Conservation (phyloP, 2,113 vertebrate species). For the Cairina moschata region DNA sequence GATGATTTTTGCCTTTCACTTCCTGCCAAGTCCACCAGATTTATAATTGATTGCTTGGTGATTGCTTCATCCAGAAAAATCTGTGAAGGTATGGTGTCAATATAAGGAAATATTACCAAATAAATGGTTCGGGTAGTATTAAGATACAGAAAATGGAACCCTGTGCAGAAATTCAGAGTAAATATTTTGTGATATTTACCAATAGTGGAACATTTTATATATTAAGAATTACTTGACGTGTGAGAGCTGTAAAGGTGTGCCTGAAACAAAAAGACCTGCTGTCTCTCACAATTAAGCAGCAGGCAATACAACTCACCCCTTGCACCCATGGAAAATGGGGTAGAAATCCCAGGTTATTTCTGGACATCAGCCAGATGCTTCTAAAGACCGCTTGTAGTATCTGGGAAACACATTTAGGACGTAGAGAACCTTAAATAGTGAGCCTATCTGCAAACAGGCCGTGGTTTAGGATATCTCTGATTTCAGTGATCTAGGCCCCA, state of each 20-base stretch:
- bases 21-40: slow-evolving; percentile 88
- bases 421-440: background rate
- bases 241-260: background rate
- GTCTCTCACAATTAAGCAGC: background rate
- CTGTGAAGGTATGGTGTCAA: slow-evolving; percentile 54
- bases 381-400: background rate
- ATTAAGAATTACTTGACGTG: background rate
- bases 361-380: background rate
- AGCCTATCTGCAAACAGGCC: background rate
- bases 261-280: background rate
- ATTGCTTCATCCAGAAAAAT: slow-evolving; percentile 84
- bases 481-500: background rate
- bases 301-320: background rate
- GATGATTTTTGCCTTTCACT: slow-evolving; percentile 87
- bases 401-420: background rate
- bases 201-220: too few relatives aligned
- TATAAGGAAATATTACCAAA: background rate
- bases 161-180: background rate
- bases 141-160: background rate
- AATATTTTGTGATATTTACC: background rate
- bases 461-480: background rate
- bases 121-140: background rate
- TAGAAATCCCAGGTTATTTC: background rate
- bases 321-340: too few relatives aligned
- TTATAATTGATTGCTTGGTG: slow-evolving; percentile 87